Evolutionary conservation across 2,888 invertebrate genomes (phyloP), one percentile per base, ranked within the genome.

Genomic region (Dryobota labecula): DNA sequence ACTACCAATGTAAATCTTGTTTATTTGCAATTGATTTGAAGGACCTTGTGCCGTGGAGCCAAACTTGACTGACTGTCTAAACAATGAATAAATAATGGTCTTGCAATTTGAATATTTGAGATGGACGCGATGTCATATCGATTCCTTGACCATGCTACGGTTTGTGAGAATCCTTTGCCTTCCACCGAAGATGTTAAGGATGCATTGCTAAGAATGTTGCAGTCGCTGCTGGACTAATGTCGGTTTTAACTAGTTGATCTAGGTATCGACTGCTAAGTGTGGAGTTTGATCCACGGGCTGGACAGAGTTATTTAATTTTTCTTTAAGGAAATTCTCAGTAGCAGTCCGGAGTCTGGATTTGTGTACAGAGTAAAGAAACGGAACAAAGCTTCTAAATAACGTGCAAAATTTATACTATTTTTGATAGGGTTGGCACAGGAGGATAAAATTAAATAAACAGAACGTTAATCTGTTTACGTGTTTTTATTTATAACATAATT

Each of bases 41-140:
- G 24, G 70, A 51, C 9, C n/a, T 45, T 15, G 45, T 54, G 3
- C 70, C 24, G 24, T 18, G 13, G 3, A 30, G 11, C 60, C 38
- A 45, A 62, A 47, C 18, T 49, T 47, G 9, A 15, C 24, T 11
- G 24, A 18, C 27, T 73, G 13, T 41, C 27, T 36, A 24, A 56
- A 33, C 24, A 56, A 41, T 54, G 41, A 49, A 62, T 72, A 41
- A 47, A 36, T 56, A 27, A 54, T 36, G 33, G 47, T 36, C 38
- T 30, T 60, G 38, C 38, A 47, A 45, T 72, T 60, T 60, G 45
- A 54, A 72, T 61, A 60, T 47, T 15, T 13, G n/a, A 43, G 20
- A 47, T 38, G 53, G 30, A 45, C 20, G 41, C 43, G 15, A 20
- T 36, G 9, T 71, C 6, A 20, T 38, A 45, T 60, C 20, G 38